Percentiles rank a stretch among this genome's conserved stretches.
phyloP scores from a whole-genome alignment of 2,888 invertebrate genomes.

The Noctua janthina region DNA sequence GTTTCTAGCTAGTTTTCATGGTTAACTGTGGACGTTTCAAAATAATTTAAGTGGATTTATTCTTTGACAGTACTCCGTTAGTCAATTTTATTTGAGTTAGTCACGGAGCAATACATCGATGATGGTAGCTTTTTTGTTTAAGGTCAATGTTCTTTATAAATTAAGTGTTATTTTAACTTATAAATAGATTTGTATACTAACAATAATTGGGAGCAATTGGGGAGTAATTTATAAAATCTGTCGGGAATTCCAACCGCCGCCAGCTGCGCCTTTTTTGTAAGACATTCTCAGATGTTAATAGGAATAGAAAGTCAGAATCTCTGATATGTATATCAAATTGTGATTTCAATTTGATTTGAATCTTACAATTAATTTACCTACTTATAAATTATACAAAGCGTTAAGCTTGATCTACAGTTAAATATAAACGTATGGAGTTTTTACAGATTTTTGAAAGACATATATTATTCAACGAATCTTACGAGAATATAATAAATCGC shows the following conservation, averaged over 20 bases:
- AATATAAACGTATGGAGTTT: not conserved
- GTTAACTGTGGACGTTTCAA: constrained; percentile 3
- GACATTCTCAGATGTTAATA: not conserved
- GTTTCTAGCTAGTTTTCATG: constrained; percentile 14
- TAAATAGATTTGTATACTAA: not conserved
- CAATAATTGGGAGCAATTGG: not conserved
- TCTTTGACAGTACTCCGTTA: constrained; percentile 8
- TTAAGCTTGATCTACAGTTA: not conserved
- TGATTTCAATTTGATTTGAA: not conserved
- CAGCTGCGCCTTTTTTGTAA: not conserved
- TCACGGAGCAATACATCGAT: constrained; percentile 3
- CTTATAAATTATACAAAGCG: not conserved
- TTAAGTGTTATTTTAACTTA: not conserved
- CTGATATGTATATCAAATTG: not conserved
- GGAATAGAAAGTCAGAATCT: not conserved
- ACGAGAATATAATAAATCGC: not conserved
- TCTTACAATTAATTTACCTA: not conserved
- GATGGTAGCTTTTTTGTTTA: constrained; percentile 4
- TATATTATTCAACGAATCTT: not conserved
- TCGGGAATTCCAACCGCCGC: not conserved
- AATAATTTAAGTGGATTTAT: constrained; percentile 5
- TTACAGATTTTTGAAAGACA: not conserved
- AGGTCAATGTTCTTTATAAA: not conserved
- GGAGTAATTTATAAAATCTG: constrained; percentile 18
- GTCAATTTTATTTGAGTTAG: constrained; percentile 5